Base-by-base conservation (phyloP, 92 coral and sea anemone species). In the Porites cylindrica region DNA sequence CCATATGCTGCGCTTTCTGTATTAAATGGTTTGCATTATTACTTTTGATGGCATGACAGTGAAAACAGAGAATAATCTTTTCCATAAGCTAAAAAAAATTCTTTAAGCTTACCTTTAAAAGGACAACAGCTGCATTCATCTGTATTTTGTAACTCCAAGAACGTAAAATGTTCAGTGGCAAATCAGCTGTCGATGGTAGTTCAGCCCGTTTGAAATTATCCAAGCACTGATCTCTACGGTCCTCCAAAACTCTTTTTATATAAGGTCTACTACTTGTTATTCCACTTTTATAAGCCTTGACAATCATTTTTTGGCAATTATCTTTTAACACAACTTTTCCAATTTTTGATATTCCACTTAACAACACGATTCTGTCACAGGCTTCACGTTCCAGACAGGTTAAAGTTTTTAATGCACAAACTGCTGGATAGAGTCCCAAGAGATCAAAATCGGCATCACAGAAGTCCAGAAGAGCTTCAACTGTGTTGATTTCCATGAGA, bases 101-200 rank as follows among this genome's bases (percentile, higher is more conserved):
- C 11, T 56, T 56, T 12, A 10, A 70, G 67, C 47, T 76, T 77
- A 95, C 98, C 94, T 88, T 93, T 6, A 88, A 63, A 61, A 93
- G 82, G 52, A 93, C 89, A 4, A 77, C 81, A 11, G 94, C 92
- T 17, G 88, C 88, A 19, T 82, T 76, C 71, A 88, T 77, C 87
- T 95, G 98, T 79, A 95, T 87, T 56, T 88, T 92, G 70, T 60
- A 75, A 69, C 98, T 90, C 98, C 98, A 95, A 24, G 82, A 63
- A 38, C 83, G 66, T 24, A 91, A 61, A n/a, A 93, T 92, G 76
- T 88, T 91, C 87, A 86, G 79, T 0, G 91, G 77, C 23, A 82
- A 65, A 68, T 92, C 95, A 82, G 70, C 77, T 10, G 52, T 63
- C 8, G 88, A 80, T 1, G 72, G 79, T 63, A 77, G 78, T 18